Evolutionary conservation across 2,797 vertebrate species (phyloP).

Genomic region (Acanthornis magna): DNA sequence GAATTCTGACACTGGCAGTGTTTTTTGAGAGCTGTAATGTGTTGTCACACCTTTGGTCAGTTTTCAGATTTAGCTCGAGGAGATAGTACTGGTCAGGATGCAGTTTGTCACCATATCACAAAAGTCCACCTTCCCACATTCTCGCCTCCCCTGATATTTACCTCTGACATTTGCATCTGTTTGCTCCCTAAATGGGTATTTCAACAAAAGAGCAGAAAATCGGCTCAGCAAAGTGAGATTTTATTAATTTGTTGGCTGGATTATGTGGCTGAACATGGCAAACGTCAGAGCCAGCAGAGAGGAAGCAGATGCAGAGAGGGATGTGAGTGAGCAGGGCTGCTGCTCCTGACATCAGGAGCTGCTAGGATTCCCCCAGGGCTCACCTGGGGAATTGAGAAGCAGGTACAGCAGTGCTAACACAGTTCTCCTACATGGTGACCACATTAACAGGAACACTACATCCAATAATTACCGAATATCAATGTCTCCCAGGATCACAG

Average conservation of each 20-base stretch:
- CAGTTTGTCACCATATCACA: neutral
- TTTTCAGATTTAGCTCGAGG: neutral
- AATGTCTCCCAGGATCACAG: neutral
- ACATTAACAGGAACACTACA: accelerated
- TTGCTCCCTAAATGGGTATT: neutral
- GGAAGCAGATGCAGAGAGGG: neutral
- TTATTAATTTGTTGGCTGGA: neutral
- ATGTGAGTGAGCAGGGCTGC: neutral
- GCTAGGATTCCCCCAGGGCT: neutral
- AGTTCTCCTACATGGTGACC: neutral
- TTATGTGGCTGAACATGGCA: neutral
- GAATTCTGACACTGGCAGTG: neutral
- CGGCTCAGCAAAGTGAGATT: neutral
- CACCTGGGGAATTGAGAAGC: neutral
- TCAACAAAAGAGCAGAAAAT: neutral
- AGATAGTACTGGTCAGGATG: accelerated
- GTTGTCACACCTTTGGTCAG: neutral
- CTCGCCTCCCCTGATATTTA: neutral
- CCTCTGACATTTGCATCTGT: neutral
- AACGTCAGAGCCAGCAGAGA: neutral
- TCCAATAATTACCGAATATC: neutral
- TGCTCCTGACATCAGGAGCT: neutral
- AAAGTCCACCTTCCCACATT: neutral
- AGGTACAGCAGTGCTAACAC: neutral
- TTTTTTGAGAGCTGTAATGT: neutral